Percentiles rank a stretch among this genome's conserved stretches.
Conservation (phyloP, 2,113 vertebrate genomes). For the Calidris pugnax region DNA sequence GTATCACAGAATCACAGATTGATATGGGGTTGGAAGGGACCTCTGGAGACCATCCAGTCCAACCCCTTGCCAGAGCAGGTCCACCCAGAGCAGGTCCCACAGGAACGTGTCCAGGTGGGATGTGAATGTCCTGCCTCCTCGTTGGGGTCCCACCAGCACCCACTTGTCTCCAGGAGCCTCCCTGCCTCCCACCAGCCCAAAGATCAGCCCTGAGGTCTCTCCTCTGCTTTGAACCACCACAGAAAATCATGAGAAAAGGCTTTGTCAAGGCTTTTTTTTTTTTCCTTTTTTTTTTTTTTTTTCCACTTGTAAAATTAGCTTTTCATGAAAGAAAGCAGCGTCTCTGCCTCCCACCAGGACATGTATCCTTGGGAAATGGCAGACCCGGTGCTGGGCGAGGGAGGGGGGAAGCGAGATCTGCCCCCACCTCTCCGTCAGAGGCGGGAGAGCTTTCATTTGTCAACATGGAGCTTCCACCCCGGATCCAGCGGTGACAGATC, state of each 20-base stretch:
- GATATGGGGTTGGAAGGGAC: too few relatives aligned
- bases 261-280: background rate
- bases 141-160: background rate
- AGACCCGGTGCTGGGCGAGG: background rate
- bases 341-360: background rate
- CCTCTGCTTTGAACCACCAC: background rate
- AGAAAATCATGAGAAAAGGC: background rate
- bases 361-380: rapidly evolving
- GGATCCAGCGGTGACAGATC: background rate
- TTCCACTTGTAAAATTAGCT: background rate
- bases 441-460: background rate
- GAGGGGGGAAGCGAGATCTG: background rate
- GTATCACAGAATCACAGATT: too few relatives aligned
- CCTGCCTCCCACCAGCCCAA: background rate
- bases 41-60: too few relatives aligned
- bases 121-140: background rate
- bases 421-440: background rate
- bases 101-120: too few relatives aligned
- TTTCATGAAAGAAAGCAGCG: background rate
- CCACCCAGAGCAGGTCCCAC: too few relatives aligned
- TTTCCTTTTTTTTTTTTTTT: background rate
- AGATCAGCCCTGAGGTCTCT: background rate
- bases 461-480: background rate
- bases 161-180: background rate
- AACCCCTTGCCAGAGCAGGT: too few relatives aligned